Percentiles rank a stretch among this genome's conserved stretches.
These are phyloP conservation scores for Ophion obscuratus DNA, from an alignment of 2,888 invertebrate genomes.

Conservation along the genomic window DNA sequence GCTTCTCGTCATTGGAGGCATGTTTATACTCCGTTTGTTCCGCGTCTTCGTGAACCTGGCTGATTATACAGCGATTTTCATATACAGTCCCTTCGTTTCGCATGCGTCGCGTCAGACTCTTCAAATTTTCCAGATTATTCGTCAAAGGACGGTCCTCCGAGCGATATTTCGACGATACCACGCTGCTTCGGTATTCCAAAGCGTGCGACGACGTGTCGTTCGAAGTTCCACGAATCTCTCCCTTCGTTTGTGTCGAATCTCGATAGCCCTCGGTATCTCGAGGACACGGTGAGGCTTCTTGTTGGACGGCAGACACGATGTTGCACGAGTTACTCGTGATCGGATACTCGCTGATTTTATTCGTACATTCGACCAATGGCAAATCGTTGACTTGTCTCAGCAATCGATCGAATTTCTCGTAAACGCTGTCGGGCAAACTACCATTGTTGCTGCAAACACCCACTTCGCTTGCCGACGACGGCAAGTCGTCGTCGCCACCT, in stretches of 20 bases:
- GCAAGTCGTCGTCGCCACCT: constrained; percentile 26
- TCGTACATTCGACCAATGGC: constrained; percentile 38
- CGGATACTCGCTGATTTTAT: constrained; percentile 32
- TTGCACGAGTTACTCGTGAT: background rate
- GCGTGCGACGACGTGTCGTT: constrained; percentile 14
- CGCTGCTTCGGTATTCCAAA: constrained; percentile 8
- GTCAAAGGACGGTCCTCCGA: constrained; percentile 10
- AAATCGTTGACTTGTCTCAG: constrained; percentile 56
- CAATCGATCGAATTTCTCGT: constrained; percentile 54
- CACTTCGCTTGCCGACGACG: constrained; percentile 47
- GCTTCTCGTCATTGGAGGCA: background rate
- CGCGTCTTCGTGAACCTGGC: background rate
- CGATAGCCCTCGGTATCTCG: background rate
- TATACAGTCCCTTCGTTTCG: background rate
- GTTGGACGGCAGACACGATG: background rate
- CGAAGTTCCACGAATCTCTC: background rate
- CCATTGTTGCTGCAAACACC: constrained; percentile 50
- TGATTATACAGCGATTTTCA: background rate
- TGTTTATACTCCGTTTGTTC: background rate
- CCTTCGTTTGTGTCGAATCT: background rate
- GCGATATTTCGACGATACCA: background rate
- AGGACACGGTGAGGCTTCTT: background rate
- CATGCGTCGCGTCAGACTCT: constrained; percentile 16
- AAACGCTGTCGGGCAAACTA: constrained; percentile 50
- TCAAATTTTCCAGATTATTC: constrained; percentile 22